Evolutionary conservation across 2,113 vertebrate species (phyloP).

Genomic region (Motacilla tschutschensis): DNA sequence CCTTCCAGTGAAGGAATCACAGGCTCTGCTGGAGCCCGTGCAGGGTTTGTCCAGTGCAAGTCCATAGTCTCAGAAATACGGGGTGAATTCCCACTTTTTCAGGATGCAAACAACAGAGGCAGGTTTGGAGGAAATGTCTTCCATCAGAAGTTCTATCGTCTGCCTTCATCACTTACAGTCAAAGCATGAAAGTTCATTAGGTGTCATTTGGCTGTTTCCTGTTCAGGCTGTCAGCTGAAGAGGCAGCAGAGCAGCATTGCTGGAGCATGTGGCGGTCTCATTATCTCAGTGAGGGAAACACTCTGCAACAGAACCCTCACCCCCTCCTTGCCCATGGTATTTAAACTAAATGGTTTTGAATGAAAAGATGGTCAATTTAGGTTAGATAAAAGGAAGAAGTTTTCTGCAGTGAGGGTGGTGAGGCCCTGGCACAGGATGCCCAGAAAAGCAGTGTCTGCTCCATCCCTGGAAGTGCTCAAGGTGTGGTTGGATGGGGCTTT

Average conservation of each 20-base stretch:
- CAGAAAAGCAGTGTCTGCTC: not conserved
- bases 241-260: slow-evolving; percentile 11
- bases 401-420: not conserved
- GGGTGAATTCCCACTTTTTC: not conserved
- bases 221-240: not conserved
- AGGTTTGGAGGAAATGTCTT: not conserved
- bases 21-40: not conserved
- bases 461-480: not conserved
- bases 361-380: not conserved
- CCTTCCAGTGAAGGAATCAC: not conserved
- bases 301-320: not conserved
- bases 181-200: not conserved
- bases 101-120: fast-evolving
- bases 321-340: not conserved
- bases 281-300: not conserved
- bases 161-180: not conserved
- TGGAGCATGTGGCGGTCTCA: not conserved
- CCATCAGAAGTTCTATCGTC: not conserved
- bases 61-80: not conserved
- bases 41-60: not conserved
- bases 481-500: not conserved
- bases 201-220: not conserved
- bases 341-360: not conserved
- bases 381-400: not conserved
- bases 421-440: not conserved